Evolutionary conservation across 2,888 invertebrate genomes (phyloP), one percentile per base, ranked within the genome.

Genomic region (Platycheirus rosarum): DNA sequence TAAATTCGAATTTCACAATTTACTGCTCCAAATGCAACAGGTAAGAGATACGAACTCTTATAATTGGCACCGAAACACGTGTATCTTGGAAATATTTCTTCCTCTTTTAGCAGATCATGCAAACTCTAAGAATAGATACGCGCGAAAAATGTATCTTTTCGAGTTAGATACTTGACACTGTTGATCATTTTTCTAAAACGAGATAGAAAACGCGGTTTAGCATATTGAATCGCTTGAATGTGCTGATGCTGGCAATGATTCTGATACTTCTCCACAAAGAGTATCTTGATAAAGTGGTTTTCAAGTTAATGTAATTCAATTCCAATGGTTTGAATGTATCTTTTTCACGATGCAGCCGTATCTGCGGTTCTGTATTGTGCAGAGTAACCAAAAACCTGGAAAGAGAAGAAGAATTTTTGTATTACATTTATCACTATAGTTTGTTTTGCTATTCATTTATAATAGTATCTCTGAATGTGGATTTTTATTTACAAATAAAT

Each of bases 321-420:
- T 60, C 53, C 23, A 48, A 66, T 32, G 69, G 51, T 69, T 23
- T 13, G n/a, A 18, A 60, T 63, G 29, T 51, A 63, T 57, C 49
- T 20, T 60, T 32, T 32, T 40, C 26, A 40, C 42, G 46, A 68
- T 62, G 53, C 55, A 23, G 53, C 62, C 13, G 23, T 55, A 57
- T 49, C 49, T 69, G 69, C 49, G 57, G 69, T 63, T 63, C 40
- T 23, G n/a, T 68, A 13, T 32, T 49, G 23, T 5, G 35, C 53
- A 53, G 35, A n/a, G 74, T 69, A 68, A 63, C 69, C 13, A 51
- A 65, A 51, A 65, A 65, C 70, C 79, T 80, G 79, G 26, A 80
- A 75, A 69, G 29, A 78, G 29, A 44, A 16, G 62, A 48, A 42
- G 1, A 29, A 32, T 51, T 51, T 35, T 16, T 16, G 26, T 26